These are phyloP conservation scores for Fistularia commersonii DNA, from an alignment of 2,797 vertebrate genomes.

Conservation along the genomic window DNA sequence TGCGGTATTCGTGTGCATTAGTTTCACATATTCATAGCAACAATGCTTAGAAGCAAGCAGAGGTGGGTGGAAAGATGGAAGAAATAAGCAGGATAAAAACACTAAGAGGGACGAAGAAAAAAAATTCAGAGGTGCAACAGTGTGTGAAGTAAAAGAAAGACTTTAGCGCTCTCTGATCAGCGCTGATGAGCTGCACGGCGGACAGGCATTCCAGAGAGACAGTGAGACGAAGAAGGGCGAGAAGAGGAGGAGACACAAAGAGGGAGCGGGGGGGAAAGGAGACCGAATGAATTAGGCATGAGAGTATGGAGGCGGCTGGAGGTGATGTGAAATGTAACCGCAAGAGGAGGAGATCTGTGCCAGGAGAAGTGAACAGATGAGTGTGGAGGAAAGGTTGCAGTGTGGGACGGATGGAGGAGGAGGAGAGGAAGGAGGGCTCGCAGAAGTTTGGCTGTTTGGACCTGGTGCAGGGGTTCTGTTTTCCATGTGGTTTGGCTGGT, in stretches of 20 bases:
- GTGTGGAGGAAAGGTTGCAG: conserved; percentile 39
- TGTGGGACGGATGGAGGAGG: conserved; percentile 17
- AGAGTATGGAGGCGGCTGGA: conserved; percentile 18
- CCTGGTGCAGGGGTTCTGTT: conserved; percentile 4
- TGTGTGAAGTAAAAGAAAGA: conserved; percentile 17
- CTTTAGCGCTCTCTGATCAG: conserved; percentile 34
- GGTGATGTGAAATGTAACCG: conserved; percentile 33
- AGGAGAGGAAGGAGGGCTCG: conserved; percentile 5
- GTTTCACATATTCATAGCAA: too few relatives aligned
- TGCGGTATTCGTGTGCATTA: too few relatives aligned
- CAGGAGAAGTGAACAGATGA: conserved; percentile 34
- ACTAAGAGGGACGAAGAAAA: conserved; percentile 12
- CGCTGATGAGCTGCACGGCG: conserved; percentile 24
- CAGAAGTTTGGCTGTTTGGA: not conserved
- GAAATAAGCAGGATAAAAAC: not conserved
- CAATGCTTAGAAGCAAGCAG: too few relatives aligned
- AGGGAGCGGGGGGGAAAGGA: conserved; percentile 42
- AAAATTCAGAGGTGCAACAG: conserved; percentile 7
- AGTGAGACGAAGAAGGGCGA: conserved; percentile 20
- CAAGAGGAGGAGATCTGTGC: conserved; percentile 32
- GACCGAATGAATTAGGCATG: conserved; percentile 45
- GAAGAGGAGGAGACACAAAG: conserved; percentile 38
- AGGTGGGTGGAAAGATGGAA: not conserved
- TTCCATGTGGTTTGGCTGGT: conserved; percentile 28
- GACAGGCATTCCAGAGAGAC: conserved; percentile 18